Conservation (phyloP, 1,140 invertebrate species). For the Drosophila punjabiensis region DNA sequence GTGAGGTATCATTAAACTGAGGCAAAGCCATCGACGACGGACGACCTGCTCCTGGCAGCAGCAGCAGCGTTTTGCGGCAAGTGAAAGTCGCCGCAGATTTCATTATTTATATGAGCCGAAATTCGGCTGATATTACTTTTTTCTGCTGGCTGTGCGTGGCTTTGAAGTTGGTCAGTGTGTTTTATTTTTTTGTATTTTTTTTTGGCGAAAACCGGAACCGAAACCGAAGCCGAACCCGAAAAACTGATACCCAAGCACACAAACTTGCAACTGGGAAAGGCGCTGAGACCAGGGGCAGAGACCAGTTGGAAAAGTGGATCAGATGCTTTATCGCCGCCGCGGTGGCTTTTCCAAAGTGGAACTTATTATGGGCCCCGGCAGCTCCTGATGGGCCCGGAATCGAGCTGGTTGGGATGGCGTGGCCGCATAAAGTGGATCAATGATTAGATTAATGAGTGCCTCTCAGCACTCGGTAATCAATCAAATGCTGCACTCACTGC, state of each 20-base stretch:
- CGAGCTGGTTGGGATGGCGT: conserved; percentile 23
- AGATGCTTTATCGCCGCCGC: conserved; percentile 68
- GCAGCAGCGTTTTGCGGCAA: conserved; percentile 20
- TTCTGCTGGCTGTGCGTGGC: conserved; percentile 20
- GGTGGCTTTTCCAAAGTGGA: conserved; percentile 29
- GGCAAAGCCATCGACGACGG: conserved; percentile 27
- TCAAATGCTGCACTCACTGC: conserved; percentile 61
- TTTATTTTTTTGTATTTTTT: conserved; percentile 53
- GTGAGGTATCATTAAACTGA: conserved; percentile 24
- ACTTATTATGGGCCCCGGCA: conserved; percentile 7
- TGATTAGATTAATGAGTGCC: conserved; percentile 83
- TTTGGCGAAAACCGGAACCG: conserved; percentile 36
- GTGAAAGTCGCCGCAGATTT: conserved; percentile 53
- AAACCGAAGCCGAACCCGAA: conserved; percentile 27
- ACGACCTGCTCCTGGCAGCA: conserved; percentile 18
- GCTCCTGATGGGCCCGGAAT: conserved; percentile 13
- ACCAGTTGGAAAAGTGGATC: conserved; percentile 68
- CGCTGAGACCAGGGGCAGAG: conserved; percentile 19
- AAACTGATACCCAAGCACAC: conserved; percentile 44
- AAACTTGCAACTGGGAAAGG: conserved; percentile 34
- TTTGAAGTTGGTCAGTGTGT: conserved; percentile 63
- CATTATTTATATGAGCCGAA: conserved; percentile 57
- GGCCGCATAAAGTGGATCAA: conserved; percentile 75
- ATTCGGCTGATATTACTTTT: conserved; percentile 9
- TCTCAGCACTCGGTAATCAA: conserved; percentile 77